Evolutionary conservation across 2,797 vertebrate species (phyloP), one percentile per base, ranked within the genome.

Genomic region (Fratercula arctica): DNA sequence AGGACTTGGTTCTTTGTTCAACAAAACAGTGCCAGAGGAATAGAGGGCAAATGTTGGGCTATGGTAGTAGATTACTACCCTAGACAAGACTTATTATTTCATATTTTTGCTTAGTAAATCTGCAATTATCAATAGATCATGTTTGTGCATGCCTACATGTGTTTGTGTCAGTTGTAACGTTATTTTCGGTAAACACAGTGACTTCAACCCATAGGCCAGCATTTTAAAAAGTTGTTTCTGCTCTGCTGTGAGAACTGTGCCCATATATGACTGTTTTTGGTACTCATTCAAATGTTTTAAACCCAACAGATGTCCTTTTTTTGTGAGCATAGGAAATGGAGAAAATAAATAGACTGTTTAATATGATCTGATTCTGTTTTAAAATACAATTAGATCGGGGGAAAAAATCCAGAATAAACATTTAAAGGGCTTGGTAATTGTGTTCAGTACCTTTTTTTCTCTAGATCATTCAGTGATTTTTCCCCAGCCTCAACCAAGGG

Each of bases 341-440:
- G 61, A 83, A 77, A 94, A 88, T 85, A 75, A 91, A 94, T 72
- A 88, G 37, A 59, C n/a, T 78, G 45, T 70, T 88, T 72, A 90
- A 75, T 78, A 94, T 75, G 45, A 69, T 72, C 41, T 50, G 66
- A 84, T 75, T 78, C 18, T 78, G 43, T 77, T 93, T 72, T 78
- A 84, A 84, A 93, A 78, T 69, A 33, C 13, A 81, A 86, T 61
- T 83, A 72, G 33, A 75, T 5, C 4, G 3, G 13, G 29, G 28
- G 8, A 4, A 14, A 59, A 64, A 45, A 24, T 77, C n/a, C 79
- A 85, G 53, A 94, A 91, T 78, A 95, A 91, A 81, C 15, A 68
- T 57, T 90, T 90, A 69, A 88, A 84, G 15, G 7, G 2, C 31
- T 54, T 78, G 10, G 5, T 78, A 79, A 69, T 10, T 21, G 4